Evolutionary conservation across 2,113 vertebrate species (phyloP).

Genomic region (Pitta sordida): DNA sequence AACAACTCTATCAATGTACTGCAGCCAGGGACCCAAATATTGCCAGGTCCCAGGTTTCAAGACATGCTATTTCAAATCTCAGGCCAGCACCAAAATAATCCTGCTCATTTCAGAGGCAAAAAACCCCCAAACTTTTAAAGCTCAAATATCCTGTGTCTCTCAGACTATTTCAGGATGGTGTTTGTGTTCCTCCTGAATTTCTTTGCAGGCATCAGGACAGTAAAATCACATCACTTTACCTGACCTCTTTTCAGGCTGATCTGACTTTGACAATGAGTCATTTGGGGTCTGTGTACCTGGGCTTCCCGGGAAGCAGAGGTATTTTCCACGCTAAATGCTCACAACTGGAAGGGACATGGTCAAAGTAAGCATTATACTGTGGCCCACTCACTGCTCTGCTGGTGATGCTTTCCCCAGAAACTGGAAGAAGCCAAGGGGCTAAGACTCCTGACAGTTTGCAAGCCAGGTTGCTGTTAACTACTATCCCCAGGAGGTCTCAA

Average conservation of each 20-base stretch:
- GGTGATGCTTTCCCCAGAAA: not conserved
- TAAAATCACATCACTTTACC: not conserved
- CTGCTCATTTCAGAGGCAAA: not conserved
- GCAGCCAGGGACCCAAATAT: not conserved
- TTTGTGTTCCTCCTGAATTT: not conserved
- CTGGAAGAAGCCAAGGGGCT: not conserved
- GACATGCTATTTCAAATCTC: not conserved
- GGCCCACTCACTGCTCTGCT: not conserved
- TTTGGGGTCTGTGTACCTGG: not conserved
- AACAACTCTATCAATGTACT: not conserved
- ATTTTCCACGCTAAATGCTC: not conserved
- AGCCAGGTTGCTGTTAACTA: not conserved
- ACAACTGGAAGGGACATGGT: not conserved
- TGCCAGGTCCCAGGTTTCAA: not conserved
- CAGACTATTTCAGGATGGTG: not conserved
- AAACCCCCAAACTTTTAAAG: not conserved
- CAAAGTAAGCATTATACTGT: not conserved
- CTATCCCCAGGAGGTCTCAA: not conserved
- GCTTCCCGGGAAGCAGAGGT: not conserved
- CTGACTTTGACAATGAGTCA: not conserved
- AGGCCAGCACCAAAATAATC: constrained; percentile 22
- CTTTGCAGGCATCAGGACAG: not conserved
- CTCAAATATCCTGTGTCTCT: not conserved
- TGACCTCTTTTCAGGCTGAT: not conserved
- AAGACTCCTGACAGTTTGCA: not conserved